Percentiles rank a stretch among this genome's conserved stretches.
phyloP scores from a whole-genome alignment of 2,797 vertebrate species.

The Melanotaenia trifasciata region DNA sequence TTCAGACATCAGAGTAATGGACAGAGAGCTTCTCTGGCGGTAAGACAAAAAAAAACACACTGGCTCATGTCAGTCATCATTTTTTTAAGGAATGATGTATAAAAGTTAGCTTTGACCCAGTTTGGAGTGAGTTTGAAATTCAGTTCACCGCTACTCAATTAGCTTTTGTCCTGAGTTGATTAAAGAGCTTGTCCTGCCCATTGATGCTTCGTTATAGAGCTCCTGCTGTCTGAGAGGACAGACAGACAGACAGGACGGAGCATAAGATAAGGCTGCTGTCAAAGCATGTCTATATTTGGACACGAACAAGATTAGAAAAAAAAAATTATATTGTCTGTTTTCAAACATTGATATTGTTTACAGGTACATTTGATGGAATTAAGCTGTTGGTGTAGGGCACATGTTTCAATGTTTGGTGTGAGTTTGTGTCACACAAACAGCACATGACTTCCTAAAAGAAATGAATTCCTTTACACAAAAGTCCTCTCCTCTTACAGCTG shows the following conservation, averaged over 20 bases:
- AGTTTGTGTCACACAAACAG: neutral
- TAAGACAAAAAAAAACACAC: no score
- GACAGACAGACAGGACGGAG: conserved; percentile 6
- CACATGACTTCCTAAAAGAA: neutral
- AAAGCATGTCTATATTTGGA: conserved; percentile 23
- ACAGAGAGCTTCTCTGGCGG: no score
- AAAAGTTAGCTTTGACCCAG: neutral
- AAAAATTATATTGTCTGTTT: neutral
- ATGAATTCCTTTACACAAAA: neutral
- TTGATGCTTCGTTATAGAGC: conserved; percentile 21
- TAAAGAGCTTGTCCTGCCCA: conserved; percentile 20
- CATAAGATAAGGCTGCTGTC: conserved; percentile 10
- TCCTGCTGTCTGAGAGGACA: conserved; percentile 1
- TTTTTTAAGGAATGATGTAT: no score
- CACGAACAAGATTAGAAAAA: conserved; percentile 2
- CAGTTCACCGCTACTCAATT: neutral
- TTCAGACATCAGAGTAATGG: no score
- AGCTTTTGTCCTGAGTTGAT: neutral
- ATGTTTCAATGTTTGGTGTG: neutral
- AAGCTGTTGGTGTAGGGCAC: neutral
- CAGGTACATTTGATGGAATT: neutral
- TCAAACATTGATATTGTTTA: neutral
- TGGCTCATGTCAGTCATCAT: no score
- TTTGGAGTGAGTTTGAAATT: neutral
- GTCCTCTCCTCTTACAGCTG: neutral